phyloP scores from a whole-genome alignment of 2,797 vertebrate genomes.

The Sebastes umbrosus region DNA sequence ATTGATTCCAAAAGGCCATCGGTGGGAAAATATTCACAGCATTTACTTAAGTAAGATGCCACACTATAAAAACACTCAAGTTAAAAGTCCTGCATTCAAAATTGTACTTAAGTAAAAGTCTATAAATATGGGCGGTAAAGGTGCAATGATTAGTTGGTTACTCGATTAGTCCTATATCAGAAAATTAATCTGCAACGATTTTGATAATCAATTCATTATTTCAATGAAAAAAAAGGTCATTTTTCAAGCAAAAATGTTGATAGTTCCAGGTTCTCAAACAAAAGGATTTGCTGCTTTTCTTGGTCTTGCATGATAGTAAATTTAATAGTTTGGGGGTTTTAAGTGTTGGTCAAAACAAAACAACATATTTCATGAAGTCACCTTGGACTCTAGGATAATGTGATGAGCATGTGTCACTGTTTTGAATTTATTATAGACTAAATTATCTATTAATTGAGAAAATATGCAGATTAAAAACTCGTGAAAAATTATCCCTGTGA shows the following conservation, averaged over 20 bases:
- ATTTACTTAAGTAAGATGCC: background rate
- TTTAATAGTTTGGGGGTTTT: background rate
- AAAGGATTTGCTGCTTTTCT: background rate
- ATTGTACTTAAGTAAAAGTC: background rate
- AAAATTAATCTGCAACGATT: background rate
- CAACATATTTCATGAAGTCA: background rate
- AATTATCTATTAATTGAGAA: background rate
- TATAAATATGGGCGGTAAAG: background rate
- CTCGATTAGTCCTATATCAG: background rate
- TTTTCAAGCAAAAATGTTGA: background rate
- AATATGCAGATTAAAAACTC: background rate
- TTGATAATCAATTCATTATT: background rate
- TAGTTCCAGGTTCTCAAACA: background rate
- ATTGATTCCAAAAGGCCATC: background rate
- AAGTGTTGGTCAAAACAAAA: background rate
- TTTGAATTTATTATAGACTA: background rate
- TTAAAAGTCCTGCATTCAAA: background rate
- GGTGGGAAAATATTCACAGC: background rate
- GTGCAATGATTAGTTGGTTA: background rate
- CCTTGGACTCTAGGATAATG: background rate
- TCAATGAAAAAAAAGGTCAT: background rate
- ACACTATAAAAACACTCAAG: background rate
- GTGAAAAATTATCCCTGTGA: too few species aligned
- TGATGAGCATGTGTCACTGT: background rate
- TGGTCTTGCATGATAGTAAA: background rate